phyloP scores from a whole-genome alignment of 2,797 vertebrate genomes.

The Apogon talboti region DNA sequence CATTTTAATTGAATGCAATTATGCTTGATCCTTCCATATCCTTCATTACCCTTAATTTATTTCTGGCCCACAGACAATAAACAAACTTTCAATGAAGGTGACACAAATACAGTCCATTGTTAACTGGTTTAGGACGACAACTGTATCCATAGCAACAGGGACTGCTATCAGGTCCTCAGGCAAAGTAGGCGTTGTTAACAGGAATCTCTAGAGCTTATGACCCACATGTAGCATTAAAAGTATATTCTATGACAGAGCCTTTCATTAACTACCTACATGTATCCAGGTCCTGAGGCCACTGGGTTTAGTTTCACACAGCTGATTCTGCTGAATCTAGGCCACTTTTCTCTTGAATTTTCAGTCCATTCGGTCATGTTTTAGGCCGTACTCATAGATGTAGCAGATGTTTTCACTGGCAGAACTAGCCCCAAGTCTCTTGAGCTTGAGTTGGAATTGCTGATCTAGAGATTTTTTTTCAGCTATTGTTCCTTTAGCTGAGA shows the following conservation, averaged over 20 bases:
- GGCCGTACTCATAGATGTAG: constrained; percentile 57
- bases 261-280: constrained; percentile 26
- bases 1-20: too few species aligned
- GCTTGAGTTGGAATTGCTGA: constrained; percentile 68
- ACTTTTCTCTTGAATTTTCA: constrained; percentile 31
- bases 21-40: too few species aligned
- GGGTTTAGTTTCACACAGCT: constrained; percentile 36
- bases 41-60: not conserved
- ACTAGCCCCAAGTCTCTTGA: constrained; percentile 56
- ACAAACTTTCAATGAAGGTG: not conserved
- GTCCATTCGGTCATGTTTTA: constrained; percentile 56
- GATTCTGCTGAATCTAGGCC: constrained; percentile 54
- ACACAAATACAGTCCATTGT: constrained; percentile 1
- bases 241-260: not conserved
- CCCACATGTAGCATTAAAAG: constrained; percentile 5
- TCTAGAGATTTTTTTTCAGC: constrained; percentile 51
- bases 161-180: not conserved
- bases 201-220: not conserved
- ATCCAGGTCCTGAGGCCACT: constrained; percentile 9
- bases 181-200: constrained; percentile 2
- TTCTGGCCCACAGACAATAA: not conserved
- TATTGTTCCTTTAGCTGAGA: constrained; percentile 60
- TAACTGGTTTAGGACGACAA: not conserved
- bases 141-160: constrained; percentile 29
- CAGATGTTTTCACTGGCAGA: constrained; percentile 72